Evolutionary conservation across 1,140 invertebrate species (phyloP).

Genomic region (Caenorhabditis elegans): DNA sequence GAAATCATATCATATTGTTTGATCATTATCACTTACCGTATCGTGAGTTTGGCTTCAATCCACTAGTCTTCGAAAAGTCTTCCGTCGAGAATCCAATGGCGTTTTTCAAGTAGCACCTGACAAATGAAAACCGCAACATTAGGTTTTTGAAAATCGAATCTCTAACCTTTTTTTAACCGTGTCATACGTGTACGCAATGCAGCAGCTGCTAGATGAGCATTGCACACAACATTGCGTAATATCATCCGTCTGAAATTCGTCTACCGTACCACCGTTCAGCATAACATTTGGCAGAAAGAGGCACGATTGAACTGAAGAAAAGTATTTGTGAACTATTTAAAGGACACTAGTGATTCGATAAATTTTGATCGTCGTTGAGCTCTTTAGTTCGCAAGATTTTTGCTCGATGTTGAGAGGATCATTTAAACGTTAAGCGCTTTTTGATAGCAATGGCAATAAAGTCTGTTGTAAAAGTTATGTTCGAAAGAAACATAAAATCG

Average conservation of each 20-base stretch:
- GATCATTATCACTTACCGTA: background rate
- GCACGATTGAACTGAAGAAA: conserved; percentile 17
- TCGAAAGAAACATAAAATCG: background rate
- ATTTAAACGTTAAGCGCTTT: background rate
- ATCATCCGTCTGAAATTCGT: conserved; percentile 25
- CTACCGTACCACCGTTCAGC: conserved; percentile 23
- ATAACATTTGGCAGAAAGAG: conserved; percentile 22
- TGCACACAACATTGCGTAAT: conserved; percentile 18
- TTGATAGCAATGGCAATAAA: background rate
- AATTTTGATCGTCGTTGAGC: too few relatives aligned
- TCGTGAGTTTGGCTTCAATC: background rate
- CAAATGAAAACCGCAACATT: background rate
- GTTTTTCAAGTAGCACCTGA: conserved; percentile 28
- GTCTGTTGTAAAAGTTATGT: background rate
- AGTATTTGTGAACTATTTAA: too few relatives aligned
- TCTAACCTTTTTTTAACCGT: conserved; percentile 2
- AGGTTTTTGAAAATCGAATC: background rate
- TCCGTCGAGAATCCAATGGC: conserved; percentile 17
- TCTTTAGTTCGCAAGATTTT: too few relatives aligned
- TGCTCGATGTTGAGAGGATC: too few relatives aligned
- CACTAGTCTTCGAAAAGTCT: conserved; percentile 8
- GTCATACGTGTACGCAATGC: conserved; percentile 28
- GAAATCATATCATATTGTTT: background rate
- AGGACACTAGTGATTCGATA: too few relatives aligned
- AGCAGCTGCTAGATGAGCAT: conserved; percentile 21